Evolutionary conservation across 1,140 invertebrate genomes (phyloP), one percentile per base, ranked within the genome.

Genomic region (Halictus rubicundus): DNA sequence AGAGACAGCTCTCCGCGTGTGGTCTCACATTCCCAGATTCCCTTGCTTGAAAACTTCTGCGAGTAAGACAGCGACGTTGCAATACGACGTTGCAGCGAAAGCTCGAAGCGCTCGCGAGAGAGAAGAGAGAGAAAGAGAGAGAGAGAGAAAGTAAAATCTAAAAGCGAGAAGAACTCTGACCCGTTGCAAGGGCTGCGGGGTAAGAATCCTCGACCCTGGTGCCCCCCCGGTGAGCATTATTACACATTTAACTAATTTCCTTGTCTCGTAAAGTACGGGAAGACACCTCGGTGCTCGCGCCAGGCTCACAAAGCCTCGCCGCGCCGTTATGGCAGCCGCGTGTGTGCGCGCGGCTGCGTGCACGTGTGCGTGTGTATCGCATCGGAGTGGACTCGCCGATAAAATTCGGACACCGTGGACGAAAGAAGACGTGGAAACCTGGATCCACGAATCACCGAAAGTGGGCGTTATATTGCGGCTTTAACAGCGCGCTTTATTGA

Each of bases 201-300:
- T 54, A 60, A 27, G 54, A 69, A 69, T 25, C 49, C 32, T 52
- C 59, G 80, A 85, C n/a, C 49, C 68, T 61, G 37, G n/a, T 60
- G 49, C 21, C 25, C 75, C 42, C 86, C 86, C 86, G 84, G 85
- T 49, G 87, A 78, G 88, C 83, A 85, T 89, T 92, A 92, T 90
- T 92, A 91, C 87, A 87, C 87, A 91, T 91, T 92, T 89, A 91
- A 90, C 89, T 90, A 91, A 91, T 92, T 91, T 90, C 88, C 88
- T 87, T 91, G 90, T 89, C 90, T 91, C 90, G 86, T 90, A 91
- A 92, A 90, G 78, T 87, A 87, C 73, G 69, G 72, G 84, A 89
- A 87, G 85, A 88, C 83, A 84, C 73, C 68, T 79, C 37, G 75
- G 54, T 19, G 68, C 46, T 75, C 74, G 49, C 39, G 42, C 59